Percentiles rank a stretch among this genome's conserved stretches.
These are phyloP conservation scores for Macropus fuliginosus DNA, from an alignment of 2,797 vertebrate genomes.

Conservation along the genomic window DNA sequence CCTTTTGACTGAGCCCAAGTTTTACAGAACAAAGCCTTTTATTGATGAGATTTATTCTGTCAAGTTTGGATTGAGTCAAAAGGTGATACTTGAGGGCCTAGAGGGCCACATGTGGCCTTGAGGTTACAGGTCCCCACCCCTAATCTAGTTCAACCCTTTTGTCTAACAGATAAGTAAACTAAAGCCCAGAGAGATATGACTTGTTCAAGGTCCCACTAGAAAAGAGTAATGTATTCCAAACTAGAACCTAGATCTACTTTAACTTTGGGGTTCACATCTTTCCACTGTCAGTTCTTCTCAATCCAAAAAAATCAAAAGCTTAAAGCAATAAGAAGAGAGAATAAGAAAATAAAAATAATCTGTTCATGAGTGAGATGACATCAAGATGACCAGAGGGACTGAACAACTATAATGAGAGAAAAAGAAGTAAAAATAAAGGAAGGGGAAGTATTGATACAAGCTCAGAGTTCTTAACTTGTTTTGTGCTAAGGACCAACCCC, in stretches of 20 bases:
- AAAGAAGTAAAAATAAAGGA: neutral
- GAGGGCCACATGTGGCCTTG: too few species aligned
- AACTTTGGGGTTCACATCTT: neutral
- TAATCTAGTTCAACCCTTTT: neutral
- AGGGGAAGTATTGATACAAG: neutral
- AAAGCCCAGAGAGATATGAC: neutral
- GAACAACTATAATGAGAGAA: neutral
- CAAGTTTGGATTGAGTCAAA: too few species aligned
- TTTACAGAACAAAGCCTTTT: too few species aligned
- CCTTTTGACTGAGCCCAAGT: too few species aligned
- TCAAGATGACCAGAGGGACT: neutral
- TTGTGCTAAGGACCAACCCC: neutral
- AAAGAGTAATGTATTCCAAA: neutral
- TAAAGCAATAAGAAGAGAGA: neutral
- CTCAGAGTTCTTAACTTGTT: neutral
- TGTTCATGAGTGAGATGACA: neutral
- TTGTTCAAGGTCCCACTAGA: neutral
- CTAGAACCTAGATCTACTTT: neutral
- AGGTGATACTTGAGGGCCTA: too few species aligned
- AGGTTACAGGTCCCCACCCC: too few species aligned
- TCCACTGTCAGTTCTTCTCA: neutral
- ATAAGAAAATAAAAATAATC: neutral
- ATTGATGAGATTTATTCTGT: too few species aligned
- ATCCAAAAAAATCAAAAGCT: neutral
- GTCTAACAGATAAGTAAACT: neutral